A percentile compares a stretch with the other conserved stretches of the same genome.
These are phyloP conservation scores for Drosophila aff. DNA, from an alignment of 1,140 invertebrate species.

Conservation along the genomic window DNA sequence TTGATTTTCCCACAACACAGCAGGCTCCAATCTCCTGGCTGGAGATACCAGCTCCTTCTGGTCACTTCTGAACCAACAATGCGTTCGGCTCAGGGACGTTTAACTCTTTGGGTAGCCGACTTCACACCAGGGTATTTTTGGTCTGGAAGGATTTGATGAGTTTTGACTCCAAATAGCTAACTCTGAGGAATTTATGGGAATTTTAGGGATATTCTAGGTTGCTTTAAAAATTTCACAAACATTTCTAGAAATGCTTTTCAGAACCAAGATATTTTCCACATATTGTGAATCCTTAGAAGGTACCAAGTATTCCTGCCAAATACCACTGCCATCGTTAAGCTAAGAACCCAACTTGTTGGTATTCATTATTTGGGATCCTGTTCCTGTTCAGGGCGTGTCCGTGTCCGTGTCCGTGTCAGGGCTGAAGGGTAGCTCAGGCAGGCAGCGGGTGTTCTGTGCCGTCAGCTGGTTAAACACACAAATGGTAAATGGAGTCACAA, in stretches of 20 bases:
- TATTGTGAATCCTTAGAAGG: constrained; percentile 6
- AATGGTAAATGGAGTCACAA: constrained; percentile 53
- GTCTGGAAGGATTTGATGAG: not conserved
- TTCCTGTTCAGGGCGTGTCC: constrained; percentile 37
- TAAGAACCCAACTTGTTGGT: constrained; percentile 21
- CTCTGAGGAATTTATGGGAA: no score
- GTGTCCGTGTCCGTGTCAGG: constrained; percentile 31
- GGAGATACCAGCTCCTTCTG: constrained; percentile 2
- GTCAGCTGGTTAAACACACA: constrained; percentile 57
- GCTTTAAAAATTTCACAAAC: not conserved
- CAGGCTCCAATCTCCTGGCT: constrained; percentile 19
- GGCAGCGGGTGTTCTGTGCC: constrained; percentile 26
- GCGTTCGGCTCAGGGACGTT: constrained; percentile 18
- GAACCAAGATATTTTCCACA: not conserved
- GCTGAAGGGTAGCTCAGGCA: not conserved
- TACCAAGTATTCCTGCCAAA: not conserved
- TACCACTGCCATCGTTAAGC: not conserved
- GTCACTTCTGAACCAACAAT: constrained; percentile 44
- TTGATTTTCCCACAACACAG: constrained; percentile 14
- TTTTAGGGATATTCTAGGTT: no score
- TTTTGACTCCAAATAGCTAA: not conserved
- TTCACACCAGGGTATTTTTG: not conserved
- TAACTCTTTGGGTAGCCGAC: constrained; percentile 37
- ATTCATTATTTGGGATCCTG: constrained; percentile 54
- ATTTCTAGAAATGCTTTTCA: not conserved